Evolutionary conservation across 2,888 invertebrate species (phyloP).

Genomic region (Coleophora flavipennella): DNA sequence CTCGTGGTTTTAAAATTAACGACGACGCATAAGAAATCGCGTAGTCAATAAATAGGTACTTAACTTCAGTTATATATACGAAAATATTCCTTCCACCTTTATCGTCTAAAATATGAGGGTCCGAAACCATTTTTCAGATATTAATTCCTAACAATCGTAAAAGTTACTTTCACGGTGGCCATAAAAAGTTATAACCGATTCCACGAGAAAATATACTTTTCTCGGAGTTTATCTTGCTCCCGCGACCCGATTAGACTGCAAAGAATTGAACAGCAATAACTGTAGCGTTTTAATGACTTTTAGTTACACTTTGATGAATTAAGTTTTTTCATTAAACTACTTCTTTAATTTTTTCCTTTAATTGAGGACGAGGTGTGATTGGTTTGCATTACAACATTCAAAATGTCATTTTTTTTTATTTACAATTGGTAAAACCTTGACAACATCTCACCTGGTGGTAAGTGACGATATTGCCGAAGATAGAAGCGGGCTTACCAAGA

Average conservation of each 20-base stretch:
- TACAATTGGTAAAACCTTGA: no score
- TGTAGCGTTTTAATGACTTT: background rate
- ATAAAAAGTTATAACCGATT: conserved; percentile 59
- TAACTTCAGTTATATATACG: conserved; percentile 26
- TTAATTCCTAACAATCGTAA: conserved; percentile 69
- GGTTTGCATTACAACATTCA: no score
- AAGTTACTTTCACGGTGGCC: conserved; percentile 60
- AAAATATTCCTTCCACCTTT: conserved; percentile 36
- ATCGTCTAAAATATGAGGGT: conserved; percentile 53
- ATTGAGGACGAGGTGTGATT: no score
- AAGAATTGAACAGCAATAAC: conserved; percentile 40
- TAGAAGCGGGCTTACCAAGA: no score
- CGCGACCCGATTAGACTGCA: conserved; percentile 45
- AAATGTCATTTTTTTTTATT: no score
- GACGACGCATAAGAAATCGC: no score
- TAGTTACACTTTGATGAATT: no score
- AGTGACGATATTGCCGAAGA: no score
- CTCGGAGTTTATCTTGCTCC: conserved; percentile 49
- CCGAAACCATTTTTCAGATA: conserved; percentile 61
- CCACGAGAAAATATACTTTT: conserved; percentile 52
- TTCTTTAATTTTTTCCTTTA: no score
- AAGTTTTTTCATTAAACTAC: no score
- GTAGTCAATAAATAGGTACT: background rate
- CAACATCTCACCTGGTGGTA: no score
- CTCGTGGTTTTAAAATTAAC: no score